Evolutionary conservation across 2,888 invertebrate genomes (phyloP), one percentile per base, ranked within the genome.

Genomic region (Drosophila bunnanda): DNA sequence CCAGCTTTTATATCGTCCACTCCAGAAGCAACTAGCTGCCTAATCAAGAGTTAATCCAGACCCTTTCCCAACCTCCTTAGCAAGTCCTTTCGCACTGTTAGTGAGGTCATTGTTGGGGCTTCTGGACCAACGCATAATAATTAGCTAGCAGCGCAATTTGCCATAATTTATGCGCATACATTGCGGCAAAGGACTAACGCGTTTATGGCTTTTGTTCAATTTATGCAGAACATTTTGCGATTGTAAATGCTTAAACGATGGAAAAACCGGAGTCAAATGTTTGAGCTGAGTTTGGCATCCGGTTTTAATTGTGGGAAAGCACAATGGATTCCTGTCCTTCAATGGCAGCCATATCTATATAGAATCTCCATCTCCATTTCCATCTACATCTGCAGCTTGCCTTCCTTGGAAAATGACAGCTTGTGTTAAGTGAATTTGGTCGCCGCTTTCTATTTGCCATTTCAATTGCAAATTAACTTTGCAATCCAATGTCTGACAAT

Each of bases 381-480:
- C 44, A 44, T 50, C 36, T 52, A 2, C n/a, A n/a, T 58, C 4
- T 28, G 28, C 36, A 12, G 30, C 22, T 30, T 22, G 28, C 7
- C 22, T 46, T 54, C 25, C 55, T 34, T 39, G 38, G 46, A 55
- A 55, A 62, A 44, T 50, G 60, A 59, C 46, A 69, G 58, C 67
- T 74, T 64, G 59, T 36, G 64, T 50, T 71, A 65, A 78, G 79
- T 78, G 66, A 70, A 68, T 69, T 56, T 58, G 50, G 52, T 65
- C 52, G 20, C 20, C 54, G 17, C 61, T 67, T 62, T 61, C 55
- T 50, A 73, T 67, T 82, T 82, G 32, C 76, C 72, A 85, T 85
- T 83, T 79, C 80, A 85, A 82, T 85, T 88, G 86, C 78, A 88
- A 82, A 82, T 79, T 70, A 77, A 77, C 74, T 79, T 81, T 62